Conservation (phyloP, 2,113 vertebrate genomes). For the Hypanus sabinus region DNA sequence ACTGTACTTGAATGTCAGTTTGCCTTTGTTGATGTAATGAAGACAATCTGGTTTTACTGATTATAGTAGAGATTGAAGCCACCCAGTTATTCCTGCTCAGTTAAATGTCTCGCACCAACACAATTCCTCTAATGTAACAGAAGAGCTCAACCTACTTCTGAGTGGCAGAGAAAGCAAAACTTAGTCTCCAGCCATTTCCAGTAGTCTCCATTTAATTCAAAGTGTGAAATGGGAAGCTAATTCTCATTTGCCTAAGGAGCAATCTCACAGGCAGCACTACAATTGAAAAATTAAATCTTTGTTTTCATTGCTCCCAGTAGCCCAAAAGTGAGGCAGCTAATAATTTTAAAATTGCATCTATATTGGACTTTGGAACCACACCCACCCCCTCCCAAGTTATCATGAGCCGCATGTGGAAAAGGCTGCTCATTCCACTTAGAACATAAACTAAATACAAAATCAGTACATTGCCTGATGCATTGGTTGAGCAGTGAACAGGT, state of each 20-base stretch:
- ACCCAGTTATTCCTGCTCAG: not conserved
- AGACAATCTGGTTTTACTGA: not conserved
- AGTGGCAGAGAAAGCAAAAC: not conserved
- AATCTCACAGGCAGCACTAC: not conserved
- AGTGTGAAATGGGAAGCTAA: not conserved
- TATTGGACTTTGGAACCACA: not conserved
- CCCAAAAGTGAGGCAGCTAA: not conserved
- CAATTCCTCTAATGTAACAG: not conserved
- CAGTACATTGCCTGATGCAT: not conserved
- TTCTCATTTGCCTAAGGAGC: not conserved
- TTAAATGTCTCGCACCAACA: not conserved
- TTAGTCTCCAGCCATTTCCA: not conserved
- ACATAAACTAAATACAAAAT: not conserved
- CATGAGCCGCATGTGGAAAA: not conserved
- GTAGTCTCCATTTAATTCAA: not conserved
- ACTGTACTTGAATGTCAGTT: not conserved
- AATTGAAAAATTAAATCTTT: not conserved
- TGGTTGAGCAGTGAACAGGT: too few species aligned
- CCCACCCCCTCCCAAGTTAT: not conserved
- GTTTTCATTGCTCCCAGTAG: not conserved
- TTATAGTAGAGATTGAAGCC: not conserved
- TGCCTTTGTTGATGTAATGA: not conserved
- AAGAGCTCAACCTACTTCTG: not conserved
- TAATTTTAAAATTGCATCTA: not conserved
- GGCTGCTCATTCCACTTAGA: not conserved